Percentiles rank a stretch among this genome's conserved stretches.
These are phyloP conservation scores for Epinotia demarniana DNA, from an alignment of 2,888 invertebrate genomes.

Conservation along the genomic window DNA sequence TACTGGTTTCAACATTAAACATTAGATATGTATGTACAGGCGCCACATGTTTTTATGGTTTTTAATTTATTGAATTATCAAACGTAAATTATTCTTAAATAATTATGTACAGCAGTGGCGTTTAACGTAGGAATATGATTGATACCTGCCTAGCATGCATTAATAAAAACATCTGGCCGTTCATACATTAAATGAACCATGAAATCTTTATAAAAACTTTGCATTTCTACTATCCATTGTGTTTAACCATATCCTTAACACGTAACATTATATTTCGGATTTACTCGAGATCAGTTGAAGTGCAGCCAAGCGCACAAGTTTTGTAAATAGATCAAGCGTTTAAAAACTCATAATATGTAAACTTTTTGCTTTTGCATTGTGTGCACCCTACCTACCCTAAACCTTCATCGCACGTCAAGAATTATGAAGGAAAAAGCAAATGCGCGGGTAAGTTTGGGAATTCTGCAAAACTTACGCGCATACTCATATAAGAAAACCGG, in stretches of 20 bases:
- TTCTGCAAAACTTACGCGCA: not conserved
- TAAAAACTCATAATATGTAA: not conserved
- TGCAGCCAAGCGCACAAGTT: constrained; percentile 27
- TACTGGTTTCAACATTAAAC: not conserved
- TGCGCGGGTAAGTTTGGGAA: not conserved
- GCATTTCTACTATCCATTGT: constrained; percentile 6
- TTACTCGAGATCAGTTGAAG: constrained; percentile 11
- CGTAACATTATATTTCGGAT: constrained; percentile 26
- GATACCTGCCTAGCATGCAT: not conserved
- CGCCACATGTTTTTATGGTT: too few relatives aligned
- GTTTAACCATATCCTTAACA: not conserved
- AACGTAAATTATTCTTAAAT: too few relatives aligned
- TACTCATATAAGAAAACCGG: too few relatives aligned
- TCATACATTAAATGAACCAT: constrained; percentile 12
- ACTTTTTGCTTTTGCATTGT: not conserved
- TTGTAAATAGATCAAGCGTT: constrained; percentile 13
- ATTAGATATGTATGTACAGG: not conserved
- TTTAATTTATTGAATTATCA: too few relatives aligned
- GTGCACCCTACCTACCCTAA: not conserved
- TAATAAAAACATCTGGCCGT: constrained; percentile 10
- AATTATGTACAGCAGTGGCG: too few relatives aligned
- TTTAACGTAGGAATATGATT: not conserved
- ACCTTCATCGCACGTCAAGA: not conserved
- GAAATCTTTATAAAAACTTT: constrained; percentile 12
- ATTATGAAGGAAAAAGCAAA: not conserved